Base-by-base conservation (phyloP, 2,888 invertebrate genomes). In the Trichogramma evanescens region DNA sequence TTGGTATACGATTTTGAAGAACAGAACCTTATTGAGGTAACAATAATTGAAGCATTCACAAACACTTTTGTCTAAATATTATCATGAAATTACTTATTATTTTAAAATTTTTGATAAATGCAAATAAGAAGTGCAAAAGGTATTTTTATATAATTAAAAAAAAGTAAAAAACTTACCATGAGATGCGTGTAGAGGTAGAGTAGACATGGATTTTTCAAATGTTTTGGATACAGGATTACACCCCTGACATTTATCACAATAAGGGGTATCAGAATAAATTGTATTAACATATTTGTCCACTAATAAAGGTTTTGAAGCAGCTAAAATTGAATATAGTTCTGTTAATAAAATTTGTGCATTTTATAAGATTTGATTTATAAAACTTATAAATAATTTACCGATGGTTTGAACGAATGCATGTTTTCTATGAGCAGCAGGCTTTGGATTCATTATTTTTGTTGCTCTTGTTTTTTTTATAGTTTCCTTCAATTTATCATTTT, bases 21-120 rank as follows among this genome's bases (percentile, higher is more conserved):
- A 26, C 26, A 26, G 26, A 26, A 26, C 2, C 26, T 26, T 26
- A 26, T 2, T 26, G 2, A 26, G 26, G 80, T 5, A 58, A 69
- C 7, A 72, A 72, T 61, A 81, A 80, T 63, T 67, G 67, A 42
- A 72, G 79, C 50, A 71, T 80, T 56, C 78, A 89, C 68, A 83
- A 86, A 52, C 77, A 63, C 4, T 68, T 69, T 54, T 78, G 77
- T 64, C 40, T n/a, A 46, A 39, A 26, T 26, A 26, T 26, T 26
- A 26, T 26, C 26, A 26, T 26, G 26, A 26, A 2, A 26, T 26
- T 26, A 26, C 4, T 38, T 5, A 54, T 26, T 7, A 54, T 7
- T 13, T 41, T 4, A 44, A 13, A 54, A 43, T 44, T n/a, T 1
- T 50, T 38, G 39, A 38, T 6, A 50, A 4, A 9, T 5, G 5